Percentiles rank a stretch among this genome's conserved stretches.
phyloP scores from a whole-genome alignment of 2,888 invertebrate species.

The Thera obeliscata region DNA sequence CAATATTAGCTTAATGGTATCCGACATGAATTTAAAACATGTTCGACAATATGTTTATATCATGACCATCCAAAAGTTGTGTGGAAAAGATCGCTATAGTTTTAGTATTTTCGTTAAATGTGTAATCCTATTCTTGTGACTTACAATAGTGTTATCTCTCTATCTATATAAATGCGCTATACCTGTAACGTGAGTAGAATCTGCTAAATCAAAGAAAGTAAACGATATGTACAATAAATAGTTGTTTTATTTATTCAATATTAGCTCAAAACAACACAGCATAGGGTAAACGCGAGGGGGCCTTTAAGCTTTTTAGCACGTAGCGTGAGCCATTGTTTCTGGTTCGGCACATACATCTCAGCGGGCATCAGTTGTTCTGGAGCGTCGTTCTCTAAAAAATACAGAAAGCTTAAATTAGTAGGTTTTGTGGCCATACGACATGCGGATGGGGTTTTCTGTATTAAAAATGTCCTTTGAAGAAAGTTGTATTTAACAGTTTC shows the following conservation, averaged over 20 bases:
- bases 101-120: no score
- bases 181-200: no score
- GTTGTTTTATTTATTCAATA: conserved; percentile 46
- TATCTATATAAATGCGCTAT: no score
- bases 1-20: conserved; percentile 45
- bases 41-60: no score
- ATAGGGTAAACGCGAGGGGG: conserved; percentile 67
- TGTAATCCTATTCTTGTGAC: no score
- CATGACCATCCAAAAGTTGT: no score
- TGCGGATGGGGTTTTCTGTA: no score
- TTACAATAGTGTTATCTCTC: no score
- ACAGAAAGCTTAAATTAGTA: conserved; percentile 5
- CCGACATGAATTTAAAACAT: no score
- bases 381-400: conserved; percentile 70
- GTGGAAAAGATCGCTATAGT: no score
- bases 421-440: not conserved
- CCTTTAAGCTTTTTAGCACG: conserved; percentile 84
- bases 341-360: conserved; percentile 97
- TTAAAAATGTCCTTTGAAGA: no score
- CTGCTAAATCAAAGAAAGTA: conserved; percentile 5
- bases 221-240: conserved; percentile 17
- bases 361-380: conserved; percentile 90
- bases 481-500: no score
- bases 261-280: conserved; percentile 63
- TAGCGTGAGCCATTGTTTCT: conserved; percentile 93